Base-by-base conservation (phyloP, 2,888 invertebrate species). In the Tinea trinotella region DNA sequence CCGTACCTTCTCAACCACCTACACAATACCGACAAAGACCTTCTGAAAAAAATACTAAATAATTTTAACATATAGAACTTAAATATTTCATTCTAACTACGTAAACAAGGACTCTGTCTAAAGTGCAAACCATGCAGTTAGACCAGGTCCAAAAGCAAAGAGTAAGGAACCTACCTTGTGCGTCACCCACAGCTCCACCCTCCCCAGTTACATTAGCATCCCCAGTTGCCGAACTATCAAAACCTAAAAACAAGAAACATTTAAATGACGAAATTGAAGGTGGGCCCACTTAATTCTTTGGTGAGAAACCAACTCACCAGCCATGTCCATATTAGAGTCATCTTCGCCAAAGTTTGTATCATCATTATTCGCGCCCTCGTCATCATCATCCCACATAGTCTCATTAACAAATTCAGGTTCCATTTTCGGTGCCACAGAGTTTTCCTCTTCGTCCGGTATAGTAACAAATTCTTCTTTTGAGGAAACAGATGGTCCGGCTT, bases 331-430 rank as follows among this genome's bases (percentile, higher is more conserved):
- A 68, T 90, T 90, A 1, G 90, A 87, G 71, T 90, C 90, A 56
- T 90, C 90, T 75, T 90, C 90, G 65, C 90, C 90, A 62, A 90
- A 90, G 64, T 87, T 87, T 0, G 88, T 83, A 67, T 90, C 90
- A 63, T 89, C 89, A 64, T 90, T 90, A 57, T 88, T 88, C 20
- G 88, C 78, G 63, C 88, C 90, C 60, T 88, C 90, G 61, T 90
- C 90, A 59, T 88, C 90, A 57, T 87, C 86, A 58, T 87, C 87
- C 85, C 87, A 87, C 80, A 86, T 78, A 59, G 87, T 83, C 68
- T 90, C 90, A 58, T 90, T 90, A 44, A 88, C 84, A 72, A 90
- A 90, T 75, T 90, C 90, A 0, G 90, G 90, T 86, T 90, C 90
- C 72, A 90, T 89, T 88, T 90, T 90, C 20, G 90, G 90, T 64